Percentiles rank a stretch among this genome's conserved stretches.
phyloP scores from a whole-genome alignment of 1,140 invertebrate genomes.

The Drosophila lowei region DNA sequence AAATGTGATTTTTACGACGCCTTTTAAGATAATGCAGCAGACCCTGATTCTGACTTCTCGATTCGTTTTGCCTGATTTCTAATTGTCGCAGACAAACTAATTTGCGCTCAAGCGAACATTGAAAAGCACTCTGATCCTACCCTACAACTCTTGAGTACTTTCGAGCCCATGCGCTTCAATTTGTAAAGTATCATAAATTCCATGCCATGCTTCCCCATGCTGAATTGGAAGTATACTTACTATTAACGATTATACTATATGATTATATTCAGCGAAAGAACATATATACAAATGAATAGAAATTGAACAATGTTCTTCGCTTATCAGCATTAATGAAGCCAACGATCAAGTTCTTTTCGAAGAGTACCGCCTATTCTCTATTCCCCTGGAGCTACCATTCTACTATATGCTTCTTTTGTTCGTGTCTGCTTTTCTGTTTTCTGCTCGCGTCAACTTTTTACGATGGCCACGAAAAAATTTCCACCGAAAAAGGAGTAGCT shows the following conservation, averaged over 20 bases:
- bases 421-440: constrained; percentile 31
- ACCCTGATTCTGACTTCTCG: constrained; percentile 35
- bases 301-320: too few relatives aligned
- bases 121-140: constrained; percentile 37
- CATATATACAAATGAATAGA: too few relatives aligned
- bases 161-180: not conserved
- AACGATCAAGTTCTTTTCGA: not conserved
- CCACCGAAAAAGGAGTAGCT: constrained; percentile 69
- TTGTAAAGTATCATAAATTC: not conserved
- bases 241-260: too few relatives aligned
- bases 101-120: constrained; percentile 44
- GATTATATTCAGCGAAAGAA: too few relatives aligned
- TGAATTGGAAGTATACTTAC: too few relatives aligned
- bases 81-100: constrained; percentile 65
- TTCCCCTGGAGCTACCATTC: not conserved
- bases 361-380: constrained; percentile 35
- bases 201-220: too few relatives aligned
- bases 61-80: constrained; percentile 64
- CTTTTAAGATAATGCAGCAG: constrained; percentile 73
- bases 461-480: constrained; percentile 64
- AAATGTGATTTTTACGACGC: constrained; percentile 79
- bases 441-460: constrained; percentile 55
- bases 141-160: constrained; percentile 1
- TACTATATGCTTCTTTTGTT: constrained; percentile 55
- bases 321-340: too few relatives aligned